Percentiles rank a stretch among this genome's conserved stretches.
These are phyloP conservation scores for Xylota sylvarum DNA, from an alignment of 2,888 invertebrate species.

Conservation along the genomic window DNA sequence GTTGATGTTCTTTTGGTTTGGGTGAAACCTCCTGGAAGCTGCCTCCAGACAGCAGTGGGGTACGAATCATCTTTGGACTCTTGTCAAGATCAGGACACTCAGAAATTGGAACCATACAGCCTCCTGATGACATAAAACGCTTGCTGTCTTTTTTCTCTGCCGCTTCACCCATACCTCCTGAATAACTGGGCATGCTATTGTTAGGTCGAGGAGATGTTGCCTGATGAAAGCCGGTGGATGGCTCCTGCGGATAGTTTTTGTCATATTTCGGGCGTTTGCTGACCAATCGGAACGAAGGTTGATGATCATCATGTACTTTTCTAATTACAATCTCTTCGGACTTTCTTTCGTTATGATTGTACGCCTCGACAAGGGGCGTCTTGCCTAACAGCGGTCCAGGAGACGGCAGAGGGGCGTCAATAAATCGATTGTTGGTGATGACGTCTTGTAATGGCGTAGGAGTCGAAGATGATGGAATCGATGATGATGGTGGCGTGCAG, in stretches of 20 bases:
- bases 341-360: conserved; percentile 82
- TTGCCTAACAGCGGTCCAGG: conserved; percentile 93
- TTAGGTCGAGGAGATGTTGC: conserved; percentile 19
- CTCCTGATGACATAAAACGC: conserved; percentile 83
- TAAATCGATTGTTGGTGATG: conserved; percentile 83
- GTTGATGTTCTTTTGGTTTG: conserved; percentile 79
- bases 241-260: conserved; percentile 60
- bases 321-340: conserved; percentile 83
- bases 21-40: conserved; percentile 87
- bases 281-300: conserved; percentile 64
- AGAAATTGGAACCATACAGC: conserved; percentile 88
- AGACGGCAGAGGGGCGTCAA: conserved; percentile 90
- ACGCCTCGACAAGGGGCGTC: conserved; percentile 91
- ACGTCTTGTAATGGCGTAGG: conserved; percentile 49
- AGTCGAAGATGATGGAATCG: conserved; percentile 32
- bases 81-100: conserved; percentile 87
- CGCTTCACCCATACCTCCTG: conserved; percentile 82
- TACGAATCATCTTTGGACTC: conserved; percentile 91
- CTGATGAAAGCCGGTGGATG: conserved; percentile 46
- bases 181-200: conserved; percentile 90
- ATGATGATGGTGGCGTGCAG: conserved; percentile 42
- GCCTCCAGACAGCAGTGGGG: conserved; percentile 93
- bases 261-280: conserved; percentile 60
- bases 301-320: conserved; percentile 84
- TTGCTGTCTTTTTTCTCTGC: conserved; percentile 80